Evolutionary conservation across 2,113 vertebrate species (phyloP).

Genomic region (Petrocephalus microphthalmus): DNA sequence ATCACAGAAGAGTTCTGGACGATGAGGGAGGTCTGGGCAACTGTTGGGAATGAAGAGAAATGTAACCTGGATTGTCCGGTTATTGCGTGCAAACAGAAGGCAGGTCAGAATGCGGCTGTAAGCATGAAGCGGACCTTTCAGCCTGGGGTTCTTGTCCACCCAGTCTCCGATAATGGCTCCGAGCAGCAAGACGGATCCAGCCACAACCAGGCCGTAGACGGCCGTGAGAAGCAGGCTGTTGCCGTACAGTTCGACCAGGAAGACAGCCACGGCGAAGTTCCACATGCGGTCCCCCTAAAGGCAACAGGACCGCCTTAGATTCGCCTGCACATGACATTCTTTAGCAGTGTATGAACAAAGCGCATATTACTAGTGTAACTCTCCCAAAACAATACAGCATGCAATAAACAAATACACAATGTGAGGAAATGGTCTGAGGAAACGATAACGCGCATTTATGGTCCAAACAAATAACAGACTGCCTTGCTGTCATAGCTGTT

Average conservation of each 20-base stretch:
- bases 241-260: conserved; percentile 92
- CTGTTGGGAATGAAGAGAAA: conserved; percentile 46
- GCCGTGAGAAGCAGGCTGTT: conserved; percentile 92
- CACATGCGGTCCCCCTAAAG: conserved; percentile 93
- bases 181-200: conserved; percentile 86
- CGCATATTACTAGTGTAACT: not conserved
- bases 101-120: not conserved
- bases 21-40: conserved; percentile 89
- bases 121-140: conserved; percentile 69
- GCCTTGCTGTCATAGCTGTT: not conserved
- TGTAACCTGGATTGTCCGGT: not conserved
- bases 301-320: not conserved
- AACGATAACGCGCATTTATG: not conserved
- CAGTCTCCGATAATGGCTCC: conserved; percentile 96
- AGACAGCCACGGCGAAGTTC: conserved; percentile 96
- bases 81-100: not conserved
- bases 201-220: conserved; percentile 91
- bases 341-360: too few species aligned
- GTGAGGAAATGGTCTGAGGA: not conserved
- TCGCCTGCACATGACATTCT: not conserved
- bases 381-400: not conserved
- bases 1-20: conserved; percentile 93
- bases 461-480: not conserved
- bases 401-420: not conserved
- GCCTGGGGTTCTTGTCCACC: conserved; percentile 91